These are phyloP conservation scores for Lepidurus arcticus DNA, from an alignment of 1,140 invertebrate genomes.

Conservation along the genomic window DNA sequence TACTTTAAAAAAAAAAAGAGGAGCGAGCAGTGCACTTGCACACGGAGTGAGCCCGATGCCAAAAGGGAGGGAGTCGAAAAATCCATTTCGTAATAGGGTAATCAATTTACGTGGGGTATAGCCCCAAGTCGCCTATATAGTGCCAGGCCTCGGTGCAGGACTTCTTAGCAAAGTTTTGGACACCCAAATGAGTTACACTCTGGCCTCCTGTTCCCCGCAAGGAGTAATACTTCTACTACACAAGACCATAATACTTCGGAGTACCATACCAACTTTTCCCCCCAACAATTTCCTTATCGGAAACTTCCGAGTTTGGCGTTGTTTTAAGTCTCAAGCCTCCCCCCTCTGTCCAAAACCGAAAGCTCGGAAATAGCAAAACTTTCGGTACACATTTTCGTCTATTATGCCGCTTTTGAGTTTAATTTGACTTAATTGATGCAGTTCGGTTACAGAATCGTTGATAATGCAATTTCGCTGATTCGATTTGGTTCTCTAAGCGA, in stretches of 20 bases:
- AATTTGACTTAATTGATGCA: not conserved
- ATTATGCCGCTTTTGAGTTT: not conserved
- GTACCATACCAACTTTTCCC: conserved; percentile 7
- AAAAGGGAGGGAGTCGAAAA: not conserved
- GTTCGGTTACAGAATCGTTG: not conserved
- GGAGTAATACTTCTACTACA: not conserved
- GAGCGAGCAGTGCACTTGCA: not conserved
- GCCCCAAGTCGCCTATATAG: not conserved
- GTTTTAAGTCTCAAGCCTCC: not conserved
- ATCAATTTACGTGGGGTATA: conserved; percentile 4
- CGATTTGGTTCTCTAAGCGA: not conserved
- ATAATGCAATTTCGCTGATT: not conserved
- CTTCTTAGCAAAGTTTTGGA: not conserved
- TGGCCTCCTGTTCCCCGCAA: not conserved
- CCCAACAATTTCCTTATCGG: not conserved
- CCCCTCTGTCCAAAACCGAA: not conserved
- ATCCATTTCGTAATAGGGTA: not conserved
- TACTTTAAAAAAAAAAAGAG: not conserved
- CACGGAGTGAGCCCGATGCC: not conserved
- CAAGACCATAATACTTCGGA: not conserved
- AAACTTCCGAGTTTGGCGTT: not conserved
- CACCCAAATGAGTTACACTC: not conserved
- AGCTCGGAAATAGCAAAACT: conserved; percentile 5
- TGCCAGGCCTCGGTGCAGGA: not conserved
- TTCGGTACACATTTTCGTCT: not conserved